Evolutionary conservation across 2,888 invertebrate genomes (phyloP).

Genomic region (Amiota communis): DNA sequence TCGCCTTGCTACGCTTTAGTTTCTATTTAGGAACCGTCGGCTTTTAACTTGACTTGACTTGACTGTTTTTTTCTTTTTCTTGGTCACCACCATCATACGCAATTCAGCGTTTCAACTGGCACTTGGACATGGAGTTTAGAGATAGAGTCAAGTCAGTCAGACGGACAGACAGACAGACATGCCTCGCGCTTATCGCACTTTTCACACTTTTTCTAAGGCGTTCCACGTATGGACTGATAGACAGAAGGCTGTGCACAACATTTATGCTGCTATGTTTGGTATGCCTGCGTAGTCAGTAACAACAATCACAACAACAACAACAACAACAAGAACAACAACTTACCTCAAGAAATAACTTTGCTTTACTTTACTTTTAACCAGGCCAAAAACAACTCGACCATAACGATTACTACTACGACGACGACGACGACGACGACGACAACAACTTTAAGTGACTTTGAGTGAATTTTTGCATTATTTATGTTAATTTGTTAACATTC

Average conservation of each 20-base stretch:
- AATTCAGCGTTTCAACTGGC: background rate
- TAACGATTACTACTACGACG: background rate
- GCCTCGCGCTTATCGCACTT: conserved; percentile 50
- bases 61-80: too few species aligned
- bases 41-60: too few species aligned
- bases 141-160: conserved; percentile 10
- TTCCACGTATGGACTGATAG: background rate
- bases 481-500: conserved; percentile 18
- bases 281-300: conserved; percentile 41
- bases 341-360: background rate
- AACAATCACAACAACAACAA: background rate
- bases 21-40: background rate
- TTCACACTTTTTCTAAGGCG: conserved; percentile 55
- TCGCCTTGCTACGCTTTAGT: conserved; percentile 1
- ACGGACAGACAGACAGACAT: background rate
- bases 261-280: conserved; percentile 58
- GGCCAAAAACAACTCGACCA: background rate
- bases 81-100: too few species aligned
- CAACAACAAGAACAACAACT: background rate
- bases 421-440: background rate
- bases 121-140: background rate
- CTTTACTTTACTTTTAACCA: background rate
- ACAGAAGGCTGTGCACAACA: background rate
- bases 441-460: conserved; percentile 11
- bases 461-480: conserved; percentile 16